Conservation (phyloP, 2,113 vertebrate species). For the Balaeniceps rex region DNA sequence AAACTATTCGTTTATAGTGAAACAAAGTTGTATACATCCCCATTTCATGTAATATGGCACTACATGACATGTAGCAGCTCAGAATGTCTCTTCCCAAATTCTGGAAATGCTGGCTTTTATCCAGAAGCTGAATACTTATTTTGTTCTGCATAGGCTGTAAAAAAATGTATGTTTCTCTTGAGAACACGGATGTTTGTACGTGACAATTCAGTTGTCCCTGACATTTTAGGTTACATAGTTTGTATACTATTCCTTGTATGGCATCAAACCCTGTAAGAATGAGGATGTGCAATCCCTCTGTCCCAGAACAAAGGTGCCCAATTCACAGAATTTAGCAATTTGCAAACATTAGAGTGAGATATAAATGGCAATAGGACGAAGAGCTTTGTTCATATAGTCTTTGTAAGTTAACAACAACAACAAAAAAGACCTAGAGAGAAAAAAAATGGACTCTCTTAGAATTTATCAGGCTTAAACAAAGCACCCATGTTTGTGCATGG, state of each 20-base stretch:
- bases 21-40: not conserved
- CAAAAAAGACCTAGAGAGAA: not conserved
- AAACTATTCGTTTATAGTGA: not conserved
- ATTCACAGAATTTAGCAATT: not conserved
- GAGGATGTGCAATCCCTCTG: not conserved
- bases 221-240: not conserved
- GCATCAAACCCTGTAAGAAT: not conserved
- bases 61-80: not conserved
- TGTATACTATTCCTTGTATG: not conserved
- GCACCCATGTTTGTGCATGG: not conserved
- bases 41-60: not conserved
- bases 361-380: not conserved
- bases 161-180: not conserved
- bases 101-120: not conserved
- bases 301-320: not conserved
- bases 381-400: not conserved
- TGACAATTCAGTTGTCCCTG: not conserved
- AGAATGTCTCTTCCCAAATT: not conserved
- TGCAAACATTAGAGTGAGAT: not conserved
- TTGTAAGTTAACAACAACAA: not conserved
- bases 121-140: not conserved
- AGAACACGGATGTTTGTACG: accelerated
- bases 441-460: not conserved
- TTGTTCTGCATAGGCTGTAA: not conserved
- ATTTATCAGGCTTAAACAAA: not conserved